Base-by-base conservation (phyloP, 1,140 invertebrate genomes). In the Bombus soroeensis region DNA sequence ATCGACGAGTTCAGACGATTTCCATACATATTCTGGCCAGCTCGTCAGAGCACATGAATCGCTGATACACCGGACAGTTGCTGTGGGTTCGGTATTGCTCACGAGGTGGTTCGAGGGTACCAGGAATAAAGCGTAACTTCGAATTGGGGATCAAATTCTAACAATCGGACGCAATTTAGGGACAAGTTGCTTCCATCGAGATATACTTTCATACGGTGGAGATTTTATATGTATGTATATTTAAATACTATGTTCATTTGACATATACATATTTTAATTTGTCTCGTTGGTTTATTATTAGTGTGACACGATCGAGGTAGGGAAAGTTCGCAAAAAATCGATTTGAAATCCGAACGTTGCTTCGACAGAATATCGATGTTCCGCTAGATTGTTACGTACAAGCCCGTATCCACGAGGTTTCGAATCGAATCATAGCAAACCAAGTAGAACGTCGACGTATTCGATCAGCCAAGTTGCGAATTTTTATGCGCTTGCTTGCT, bases 1-100 rank as follows among this genome's bases (percentile, higher is more conserved):
- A 84, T 84, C 66, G 75, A 71, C 75, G 75, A 70, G 62, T 71
- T 70, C 64, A 68, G 37, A 22, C 82, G 39, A 84, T 78, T 78
- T 84, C 64, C 75, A 78, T 70, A 78, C 74, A 59, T 64, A 70
- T 71, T 43, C 75, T 12, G 37, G 43, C 25, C 9, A 37, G 22
- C 22, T 76, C 53, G 12, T 1, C n/a, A n/a, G 12, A 64, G n/a
- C 62, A 22, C 73, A n/a, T 0, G 66, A 68, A 41, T 70, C 75
- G 34, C 28, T 37, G 37, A 57, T 68, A n/a, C 64, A 34, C 39
- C 37, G 28, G 43, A 1, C 53, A 62, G 71, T 37, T 66, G 81
- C 59, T 22, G 25, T 32, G n/a, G 13, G 5, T 6, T 15, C 32
- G 32, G 12, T 34, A 25, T 53, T n/a, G 13, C 22, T 10, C 34